Conservation (phyloP, 2,113 vertebrate genomes). For the Gadus macrocephalus region DNA sequence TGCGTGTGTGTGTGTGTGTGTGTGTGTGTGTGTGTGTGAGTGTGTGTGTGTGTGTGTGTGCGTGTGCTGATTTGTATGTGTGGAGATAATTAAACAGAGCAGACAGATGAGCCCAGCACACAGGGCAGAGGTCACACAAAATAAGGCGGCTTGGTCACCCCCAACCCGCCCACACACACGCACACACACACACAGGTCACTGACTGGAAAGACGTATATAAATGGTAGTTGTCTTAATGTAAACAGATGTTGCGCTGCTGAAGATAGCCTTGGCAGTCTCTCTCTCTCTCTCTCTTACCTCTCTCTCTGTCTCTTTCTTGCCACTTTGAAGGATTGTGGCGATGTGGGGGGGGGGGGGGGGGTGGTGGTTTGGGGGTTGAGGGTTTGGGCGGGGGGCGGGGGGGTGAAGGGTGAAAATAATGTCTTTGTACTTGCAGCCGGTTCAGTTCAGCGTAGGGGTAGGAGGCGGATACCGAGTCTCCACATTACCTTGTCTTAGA, state of each 20-base stretch:
- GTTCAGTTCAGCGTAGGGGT: slow-evolving; percentile 5
- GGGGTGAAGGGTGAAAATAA: slow-evolving; percentile 27
- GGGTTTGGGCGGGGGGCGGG: not conserved
- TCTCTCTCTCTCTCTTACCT: slow-evolving; percentile 13
- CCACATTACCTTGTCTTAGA: slow-evolving; percentile 53
- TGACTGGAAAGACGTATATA: slow-evolving; percentile 37
- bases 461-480: slow-evolving; percentile 37
- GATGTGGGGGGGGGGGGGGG: not conserved
- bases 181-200: slow-evolving; percentile 13
- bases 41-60: slow-evolving; percentile 1
- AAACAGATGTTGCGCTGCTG: slow-evolving; percentile 53
- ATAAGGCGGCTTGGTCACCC: slow-evolving; percentile 25
- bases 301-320: slow-evolving; percentile 4
- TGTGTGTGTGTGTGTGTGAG: not conserved
- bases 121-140: slow-evolving; percentile 40
- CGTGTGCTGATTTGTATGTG: not conserved
- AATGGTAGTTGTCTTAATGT: slow-evolving; percentile 25
- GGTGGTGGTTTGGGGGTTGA: slow-evolving; percentile 6
- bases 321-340: not conserved
- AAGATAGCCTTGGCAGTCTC: slow-evolving; percentile 34
- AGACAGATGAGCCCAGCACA: slow-evolving; percentile 56
- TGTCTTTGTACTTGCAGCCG: slow-evolving; percentile 32
- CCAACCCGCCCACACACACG: not conserved
- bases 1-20: slow-evolving; percentile 16
- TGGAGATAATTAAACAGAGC: slow-evolving; percentile 62